Percentiles rank a stretch among this genome's conserved stretches.
These are phyloP conservation scores for Zaprionus vittiger DNA, from an alignment of 1,140 invertebrate genomes.

Conservation along the genomic window DNA sequence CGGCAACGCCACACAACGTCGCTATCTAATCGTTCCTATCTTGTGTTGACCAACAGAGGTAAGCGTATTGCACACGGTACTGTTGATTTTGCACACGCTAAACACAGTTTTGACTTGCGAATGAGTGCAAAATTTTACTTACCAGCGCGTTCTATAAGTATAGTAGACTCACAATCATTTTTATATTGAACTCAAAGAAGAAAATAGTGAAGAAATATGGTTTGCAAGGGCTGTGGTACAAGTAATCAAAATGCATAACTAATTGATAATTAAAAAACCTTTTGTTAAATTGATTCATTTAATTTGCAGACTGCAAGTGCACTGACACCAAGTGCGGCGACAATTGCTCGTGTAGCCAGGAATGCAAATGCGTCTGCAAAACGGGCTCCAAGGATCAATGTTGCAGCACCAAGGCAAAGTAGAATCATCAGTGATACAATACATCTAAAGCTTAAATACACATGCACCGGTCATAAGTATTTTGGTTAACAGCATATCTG, in stretches of 20 bases:
- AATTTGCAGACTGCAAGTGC: constrained; percentile 65
- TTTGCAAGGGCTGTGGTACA: constrained; percentile 63
- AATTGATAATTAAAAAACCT: background rate
- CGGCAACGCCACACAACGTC: background rate
- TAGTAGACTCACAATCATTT: too few relatives aligned
- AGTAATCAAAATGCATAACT: constrained; percentile 47
- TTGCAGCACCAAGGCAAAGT: constrained; percentile 52
- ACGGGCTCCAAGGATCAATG: constrained; percentile 65
- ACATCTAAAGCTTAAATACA: background rate
- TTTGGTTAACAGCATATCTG: too few relatives aligned
- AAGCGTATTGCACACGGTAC: constrained; percentile 33
- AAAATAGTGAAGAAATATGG: constrained; percentile 44
- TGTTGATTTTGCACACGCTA: constrained; percentile 72
- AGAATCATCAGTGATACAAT: background rate
- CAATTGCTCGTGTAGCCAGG: constrained; percentile 62
- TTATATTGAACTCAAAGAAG: background rate
- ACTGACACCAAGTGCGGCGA: constrained; percentile 63
- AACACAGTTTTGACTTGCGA: background rate
- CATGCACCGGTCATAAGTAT: too few relatives aligned
- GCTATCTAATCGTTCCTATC: constrained; percentile 55
- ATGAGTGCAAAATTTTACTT: constrained; percentile 49
- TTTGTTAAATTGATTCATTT: background rate
- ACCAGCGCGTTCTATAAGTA: constrained; percentile 41
- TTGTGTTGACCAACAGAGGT: constrained; percentile 13
- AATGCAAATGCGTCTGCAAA: constrained; percentile 68